Evolutionary conservation across 1,140 invertebrate species (phyloP).

Genomic region (Brachionus asplanchnoidis): DNA sequence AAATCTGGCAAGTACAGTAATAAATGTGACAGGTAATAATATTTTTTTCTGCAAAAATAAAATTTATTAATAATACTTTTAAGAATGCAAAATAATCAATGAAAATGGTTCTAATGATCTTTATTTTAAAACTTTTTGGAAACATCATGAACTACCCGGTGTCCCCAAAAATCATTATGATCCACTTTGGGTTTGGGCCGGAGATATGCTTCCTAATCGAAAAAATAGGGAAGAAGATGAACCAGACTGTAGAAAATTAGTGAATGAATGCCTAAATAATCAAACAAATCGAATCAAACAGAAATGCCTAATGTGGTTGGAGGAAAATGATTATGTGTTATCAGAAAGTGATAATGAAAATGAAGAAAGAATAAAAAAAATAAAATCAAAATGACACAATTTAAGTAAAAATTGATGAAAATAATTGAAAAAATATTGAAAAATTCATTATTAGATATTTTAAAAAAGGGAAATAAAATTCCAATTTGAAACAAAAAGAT

Average conservation of each 20-base stretch:
- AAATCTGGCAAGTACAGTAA: slow-evolving; percentile 2
- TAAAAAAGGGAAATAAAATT: background rate
- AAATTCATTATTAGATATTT: background rate
- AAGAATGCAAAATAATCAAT: background rate
- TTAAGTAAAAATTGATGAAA: background rate
- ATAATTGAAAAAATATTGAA: background rate
- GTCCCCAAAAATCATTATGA: background rate
- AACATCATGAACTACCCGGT: background rate
- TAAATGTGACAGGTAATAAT: background rate
- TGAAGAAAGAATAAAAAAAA: background rate
- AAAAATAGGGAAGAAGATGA: background rate
- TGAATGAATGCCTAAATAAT: background rate
- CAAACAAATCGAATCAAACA: background rate
- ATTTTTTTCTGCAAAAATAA: background rate
- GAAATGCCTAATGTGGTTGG: background rate
- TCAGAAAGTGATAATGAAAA: background rate
- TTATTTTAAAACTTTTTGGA: slow-evolving; percentile 18
- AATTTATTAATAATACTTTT: background rate
- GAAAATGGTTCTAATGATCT: background rate
- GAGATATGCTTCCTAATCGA: background rate
- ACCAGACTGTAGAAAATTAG: background rate
- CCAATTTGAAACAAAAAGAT: background rate
- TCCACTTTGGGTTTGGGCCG: background rate
- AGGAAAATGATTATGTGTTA: background rate
- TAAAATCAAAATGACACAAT: background rate